phyloP scores from a whole-genome alignment of 30 jellyfish, hydroid and myxozoan species.

The Cassiopea xamachana region DNA sequence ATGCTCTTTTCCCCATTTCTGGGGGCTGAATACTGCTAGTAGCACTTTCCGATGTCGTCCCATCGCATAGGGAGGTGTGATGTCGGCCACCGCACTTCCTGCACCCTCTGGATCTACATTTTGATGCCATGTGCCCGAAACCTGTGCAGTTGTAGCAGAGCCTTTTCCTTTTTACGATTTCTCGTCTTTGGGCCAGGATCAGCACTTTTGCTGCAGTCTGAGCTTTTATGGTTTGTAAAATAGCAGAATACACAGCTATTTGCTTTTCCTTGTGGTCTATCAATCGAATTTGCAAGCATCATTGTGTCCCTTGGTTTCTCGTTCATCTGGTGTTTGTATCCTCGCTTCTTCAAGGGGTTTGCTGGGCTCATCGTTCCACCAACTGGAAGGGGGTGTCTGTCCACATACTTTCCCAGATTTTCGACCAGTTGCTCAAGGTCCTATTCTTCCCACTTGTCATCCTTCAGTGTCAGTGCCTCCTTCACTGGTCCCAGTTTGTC shows the following conservation, averaged over 20 bases:
- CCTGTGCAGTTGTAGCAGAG: conserved; percentile 66
- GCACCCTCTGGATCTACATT: conserved; percentile 60
- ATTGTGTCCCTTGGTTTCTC: conserved; percentile 67
- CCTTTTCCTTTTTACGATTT: conserved; percentile 51
- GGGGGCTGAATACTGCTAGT: conserved; percentile 6
- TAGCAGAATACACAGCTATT: conserved; percentile 60
- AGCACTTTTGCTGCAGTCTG: conserved; percentile 66
- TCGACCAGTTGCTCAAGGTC: conserved; percentile 69
- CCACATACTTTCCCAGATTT: conserved; percentile 61
- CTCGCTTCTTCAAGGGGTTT: conserved; percentile 29
- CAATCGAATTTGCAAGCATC: conserved; percentile 61
- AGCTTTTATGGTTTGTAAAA: conserved; percentile 41
- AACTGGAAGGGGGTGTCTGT: conserved; percentile 75
- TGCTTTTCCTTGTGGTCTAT: conserved; percentile 27
- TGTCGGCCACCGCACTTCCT: conserved; percentile 50
- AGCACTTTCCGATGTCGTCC: conserved; percentile 29
- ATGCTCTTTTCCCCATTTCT: conserved; percentile 34
- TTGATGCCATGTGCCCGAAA: conserved; percentile 38
- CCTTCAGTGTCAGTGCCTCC: conserved; percentile 44
- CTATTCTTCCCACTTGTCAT: conserved; percentile 69
- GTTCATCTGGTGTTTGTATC: conserved; percentile 40
- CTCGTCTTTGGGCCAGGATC: conserved; percentile 60
- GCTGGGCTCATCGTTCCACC: conserved; percentile 28
- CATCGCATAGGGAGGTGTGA: conserved; percentile 71
- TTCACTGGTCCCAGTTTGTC: conserved; percentile 71